phyloP scores from a whole-genome alignment of 2,113 vertebrate species.

The Natator depressus region DNA sequence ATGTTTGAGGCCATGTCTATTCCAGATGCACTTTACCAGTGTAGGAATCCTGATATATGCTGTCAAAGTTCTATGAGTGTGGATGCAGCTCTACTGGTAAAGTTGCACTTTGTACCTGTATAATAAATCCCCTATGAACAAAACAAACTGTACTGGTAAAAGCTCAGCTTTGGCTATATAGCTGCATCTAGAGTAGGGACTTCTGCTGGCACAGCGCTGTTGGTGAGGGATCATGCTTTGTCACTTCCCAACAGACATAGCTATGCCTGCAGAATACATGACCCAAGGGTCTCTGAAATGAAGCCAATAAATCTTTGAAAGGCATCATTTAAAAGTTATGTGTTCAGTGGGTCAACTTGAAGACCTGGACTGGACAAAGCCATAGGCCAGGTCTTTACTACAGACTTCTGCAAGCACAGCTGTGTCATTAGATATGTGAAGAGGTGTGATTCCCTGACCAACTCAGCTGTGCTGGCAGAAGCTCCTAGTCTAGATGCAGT shows the following conservation, averaged over 20 bases:
- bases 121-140: not conserved
- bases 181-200: no score
- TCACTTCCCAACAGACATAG: not conserved
- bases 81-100: no score
- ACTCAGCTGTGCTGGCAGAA: no score
- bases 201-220: no score
- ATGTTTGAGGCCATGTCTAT: not conserved
- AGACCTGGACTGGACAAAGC: not conserved
- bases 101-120: no score
- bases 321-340: not conserved
- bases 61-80: no score
- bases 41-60: no score
- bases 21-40: not conserved
- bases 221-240: no score
- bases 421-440: no score
- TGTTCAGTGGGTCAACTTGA: not conserved
- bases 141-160: not conserved
- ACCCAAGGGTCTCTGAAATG: not conserved
- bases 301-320: not conserved
- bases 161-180: not conserved
- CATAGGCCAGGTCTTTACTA: not conserved
- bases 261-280: not conserved
- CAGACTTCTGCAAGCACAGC: no score
- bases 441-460: no score
- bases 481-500: no score